phyloP scores from a whole-genome alignment of 2,113 vertebrate species.

The Burhinus bistriatus region DNA sequence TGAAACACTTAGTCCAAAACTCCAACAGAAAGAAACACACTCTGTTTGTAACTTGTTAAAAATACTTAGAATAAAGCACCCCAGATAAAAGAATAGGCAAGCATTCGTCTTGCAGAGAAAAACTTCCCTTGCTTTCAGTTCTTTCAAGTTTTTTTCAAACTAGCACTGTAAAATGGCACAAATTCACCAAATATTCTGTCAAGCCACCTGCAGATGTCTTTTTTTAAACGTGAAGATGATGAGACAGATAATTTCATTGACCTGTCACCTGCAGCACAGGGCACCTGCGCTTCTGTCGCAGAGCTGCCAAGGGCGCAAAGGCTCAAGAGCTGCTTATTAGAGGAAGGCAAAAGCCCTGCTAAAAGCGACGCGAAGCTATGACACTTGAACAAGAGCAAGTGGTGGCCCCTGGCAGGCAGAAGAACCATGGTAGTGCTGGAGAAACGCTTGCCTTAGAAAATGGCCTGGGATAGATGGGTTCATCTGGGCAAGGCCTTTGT shows the following conservation, averaged over 20 bases:
- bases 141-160: background rate
- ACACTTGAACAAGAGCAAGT: accelerated
- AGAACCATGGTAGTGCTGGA: accelerated
- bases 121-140: background rate
- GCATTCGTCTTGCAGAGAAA: background rate
- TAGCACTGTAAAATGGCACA: background rate
- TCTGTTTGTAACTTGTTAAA: background rate
- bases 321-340: background rate
- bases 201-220: background rate
- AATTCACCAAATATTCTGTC: background rate
- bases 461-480: accelerated
- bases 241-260: background rate
- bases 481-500: accelerated
- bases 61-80: background rate
- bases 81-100: background rate
- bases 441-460: background rate
- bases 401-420: background rate
- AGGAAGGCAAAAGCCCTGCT: background rate
- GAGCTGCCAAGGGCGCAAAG: background rate
- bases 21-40: background rate
- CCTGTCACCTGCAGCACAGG: background rate
- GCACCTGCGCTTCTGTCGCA: accelerated
- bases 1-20: background rate
- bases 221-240: background rate
- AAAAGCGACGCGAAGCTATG: accelerated